Percentiles rank a stretch among this genome's conserved stretches.
These are phyloP conservation scores for Muntiacus muntjak DNA, from an alignment of 2,113 vertebrate genomes.

Conservation along the genomic window DNA sequence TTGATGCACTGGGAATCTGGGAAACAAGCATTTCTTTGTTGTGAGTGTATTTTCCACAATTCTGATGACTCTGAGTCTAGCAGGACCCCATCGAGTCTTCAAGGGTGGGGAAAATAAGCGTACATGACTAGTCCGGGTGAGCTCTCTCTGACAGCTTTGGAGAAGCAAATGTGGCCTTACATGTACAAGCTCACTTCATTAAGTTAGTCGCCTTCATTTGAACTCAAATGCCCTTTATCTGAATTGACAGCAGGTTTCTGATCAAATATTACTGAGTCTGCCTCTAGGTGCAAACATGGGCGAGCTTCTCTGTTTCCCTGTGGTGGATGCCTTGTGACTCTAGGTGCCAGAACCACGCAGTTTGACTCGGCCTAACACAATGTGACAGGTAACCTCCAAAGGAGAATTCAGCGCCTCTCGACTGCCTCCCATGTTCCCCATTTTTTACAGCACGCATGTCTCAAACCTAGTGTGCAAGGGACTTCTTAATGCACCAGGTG, in stretches of 20 bases:
- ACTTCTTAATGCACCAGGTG: constrained; percentile 18
- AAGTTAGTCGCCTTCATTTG: constrained; percentile 56
- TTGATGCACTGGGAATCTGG: not conserved
- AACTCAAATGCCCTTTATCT: constrained; percentile 67
- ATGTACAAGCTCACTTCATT: not conserved
- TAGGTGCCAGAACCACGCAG: constrained; percentile 59
- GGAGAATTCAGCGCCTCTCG: not conserved
- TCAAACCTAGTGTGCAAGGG: not conserved
- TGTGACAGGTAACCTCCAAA: constrained; percentile 42
- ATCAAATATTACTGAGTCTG: constrained; percentile 79
- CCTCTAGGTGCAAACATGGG: constrained; percentile 71
- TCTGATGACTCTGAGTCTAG: not conserved
- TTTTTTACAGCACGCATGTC: not conserved
- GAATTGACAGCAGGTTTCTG: constrained; percentile 78
- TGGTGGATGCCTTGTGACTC: constrained; percentile 42
- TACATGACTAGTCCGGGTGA: not conserved
- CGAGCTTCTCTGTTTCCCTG: not conserved
- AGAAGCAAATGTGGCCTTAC: not conserved
- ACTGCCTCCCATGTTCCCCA: not conserved
- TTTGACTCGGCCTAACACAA: not conserved
- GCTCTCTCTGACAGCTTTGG: not conserved
- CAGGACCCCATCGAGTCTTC: not conserved
- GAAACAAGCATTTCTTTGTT: not conserved
- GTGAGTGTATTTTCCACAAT: not conserved
- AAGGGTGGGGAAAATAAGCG: not conserved